Evolutionary conservation across 1,140 invertebrate species (phyloP).

Genomic region (Nomia melanderi): DNA sequence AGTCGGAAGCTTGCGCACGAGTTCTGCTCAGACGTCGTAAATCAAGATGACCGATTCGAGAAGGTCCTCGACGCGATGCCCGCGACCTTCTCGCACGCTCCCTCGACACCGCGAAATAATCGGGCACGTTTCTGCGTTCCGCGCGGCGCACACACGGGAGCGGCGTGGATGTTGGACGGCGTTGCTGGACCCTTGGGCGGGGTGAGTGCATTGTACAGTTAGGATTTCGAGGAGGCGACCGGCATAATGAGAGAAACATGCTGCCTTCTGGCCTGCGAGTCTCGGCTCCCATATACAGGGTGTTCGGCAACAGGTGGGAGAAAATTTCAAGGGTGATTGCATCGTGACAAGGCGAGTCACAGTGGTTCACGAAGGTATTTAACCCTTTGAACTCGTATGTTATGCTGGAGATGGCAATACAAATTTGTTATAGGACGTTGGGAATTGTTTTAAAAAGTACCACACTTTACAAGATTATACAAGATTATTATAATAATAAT

Average conservation of each 20-base stretch:
- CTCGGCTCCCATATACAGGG: conserved; percentile 26
- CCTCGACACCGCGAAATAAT: conserved; percentile 56
- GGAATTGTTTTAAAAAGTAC: no score
- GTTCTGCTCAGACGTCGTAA: conserved; percentile 30
- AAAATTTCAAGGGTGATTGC: no score
- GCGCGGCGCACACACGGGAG: conserved; percentile 45
- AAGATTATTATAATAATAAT: no score
- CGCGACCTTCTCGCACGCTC: conserved; percentile 63
- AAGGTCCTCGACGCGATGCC: conserved; percentile 34
- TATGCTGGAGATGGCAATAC: no score
- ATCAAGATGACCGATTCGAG: conserved; percentile 55
- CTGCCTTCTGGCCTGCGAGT: conserved; percentile 69
- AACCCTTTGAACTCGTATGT: no score
- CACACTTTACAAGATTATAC: no score
- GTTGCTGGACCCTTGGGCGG: conserved; percentile 67
- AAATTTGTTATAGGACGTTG: no score
- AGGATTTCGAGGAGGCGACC: conserved; percentile 69
- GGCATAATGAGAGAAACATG: conserved; percentile 75
- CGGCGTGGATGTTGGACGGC: conserved; percentile 1
- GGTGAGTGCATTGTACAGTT: conserved; percentile 72
- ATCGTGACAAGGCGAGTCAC: no score
- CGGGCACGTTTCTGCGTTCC: conserved; percentile 63
- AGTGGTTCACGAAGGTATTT: no score
- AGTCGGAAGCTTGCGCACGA: no score
- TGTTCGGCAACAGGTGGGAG: no score